phyloP scores from a whole-genome alignment of 1,140 invertebrate genomes.

The Lepidurus packardi region DNA sequence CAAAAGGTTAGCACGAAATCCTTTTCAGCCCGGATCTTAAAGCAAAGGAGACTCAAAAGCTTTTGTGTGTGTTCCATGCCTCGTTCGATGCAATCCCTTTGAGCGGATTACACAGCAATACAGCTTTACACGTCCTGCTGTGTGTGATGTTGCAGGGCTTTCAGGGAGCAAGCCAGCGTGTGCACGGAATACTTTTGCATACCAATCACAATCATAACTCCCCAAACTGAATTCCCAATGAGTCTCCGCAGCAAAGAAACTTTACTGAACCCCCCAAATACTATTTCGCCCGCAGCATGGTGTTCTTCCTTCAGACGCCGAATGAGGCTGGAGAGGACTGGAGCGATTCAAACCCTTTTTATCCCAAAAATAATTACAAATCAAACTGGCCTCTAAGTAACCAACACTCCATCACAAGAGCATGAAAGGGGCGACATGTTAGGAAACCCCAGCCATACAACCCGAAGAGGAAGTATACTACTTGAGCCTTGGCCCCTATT shows the following conservation, averaged over 20 bases:
- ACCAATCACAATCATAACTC: slow-evolving; percentile 19
- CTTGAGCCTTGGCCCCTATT: slow-evolving; percentile 18
- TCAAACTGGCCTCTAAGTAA: neutral
- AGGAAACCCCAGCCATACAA: slow-evolving; percentile 8
- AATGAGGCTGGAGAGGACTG: neutral
- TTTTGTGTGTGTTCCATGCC: neutral
- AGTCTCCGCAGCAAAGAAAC: neutral
- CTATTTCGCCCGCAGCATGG: neutral
- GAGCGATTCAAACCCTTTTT: neutral
- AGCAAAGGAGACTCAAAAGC: neutral
- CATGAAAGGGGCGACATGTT: slow-evolving; percentile 11
- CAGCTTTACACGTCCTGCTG: slow-evolving; percentile 16
- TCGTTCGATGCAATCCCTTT: slow-evolving; percentile 1
- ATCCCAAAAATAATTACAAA: neutral
- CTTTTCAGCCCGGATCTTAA: neutral
- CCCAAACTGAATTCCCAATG: slow-evolving; percentile 11
- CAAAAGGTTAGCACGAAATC: neutral
- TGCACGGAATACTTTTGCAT: slow-evolving; percentile 18
- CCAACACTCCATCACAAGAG: neutral
- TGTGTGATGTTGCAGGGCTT: slow-evolving; percentile 10
- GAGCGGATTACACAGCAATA: slow-evolving; percentile 21
- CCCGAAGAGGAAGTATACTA: slow-evolving; percentile 6
- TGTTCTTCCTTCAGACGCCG: neutral
- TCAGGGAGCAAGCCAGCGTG: slow-evolving; percentile 20
- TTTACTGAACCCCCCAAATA: neutral